These are phyloP conservation scores for Toxotes lorentzi DNA, from an alignment of 2,797 vertebrate species.

Conservation along the genomic window DNA sequence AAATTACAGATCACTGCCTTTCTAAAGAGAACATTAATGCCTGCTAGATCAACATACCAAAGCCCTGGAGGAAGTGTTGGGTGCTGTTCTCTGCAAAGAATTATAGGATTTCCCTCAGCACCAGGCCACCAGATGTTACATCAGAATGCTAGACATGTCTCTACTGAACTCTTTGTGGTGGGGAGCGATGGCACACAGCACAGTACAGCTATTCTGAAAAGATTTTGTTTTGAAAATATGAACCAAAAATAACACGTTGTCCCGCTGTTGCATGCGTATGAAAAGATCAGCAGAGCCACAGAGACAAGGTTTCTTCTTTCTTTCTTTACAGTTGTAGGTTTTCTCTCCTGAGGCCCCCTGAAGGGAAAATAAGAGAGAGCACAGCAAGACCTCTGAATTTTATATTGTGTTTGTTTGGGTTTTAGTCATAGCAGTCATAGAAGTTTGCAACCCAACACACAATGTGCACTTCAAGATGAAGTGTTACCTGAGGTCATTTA, in stretches of 20 bases:
- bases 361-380: conserved; percentile 33
- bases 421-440: conserved; percentile 28
- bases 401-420: conserved; percentile 49
- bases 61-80: conserved; percentile 30
- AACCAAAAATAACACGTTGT: conserved; percentile 47
- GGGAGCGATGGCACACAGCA: background rate
- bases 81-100: conserved; percentile 26
- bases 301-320: conserved; percentile 38
- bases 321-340: conserved; percentile 20
- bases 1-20: conserved; percentile 53
- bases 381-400: conserved; percentile 29
- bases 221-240: conserved; percentile 54
- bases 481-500: conserved; percentile 16
- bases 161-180: background rate
- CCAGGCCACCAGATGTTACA: conserved; percentile 49
- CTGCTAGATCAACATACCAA: conserved; percentile 31
- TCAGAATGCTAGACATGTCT: conserved; percentile 28
- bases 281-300: conserved; percentile 27
- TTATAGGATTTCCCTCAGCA: conserved; percentile 61
- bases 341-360: conserved; percentile 23
- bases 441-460: background rate
- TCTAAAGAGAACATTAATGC: conserved; percentile 41
- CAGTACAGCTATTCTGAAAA: conserved; percentile 8
- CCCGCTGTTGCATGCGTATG: conserved; percentile 33
- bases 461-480: conserved; percentile 18